A percentile compares a stretch with the other conserved stretches of the same genome.
Conservation (phyloP, 2,113 vertebrate species). For the Scopus umbretta region DNA sequence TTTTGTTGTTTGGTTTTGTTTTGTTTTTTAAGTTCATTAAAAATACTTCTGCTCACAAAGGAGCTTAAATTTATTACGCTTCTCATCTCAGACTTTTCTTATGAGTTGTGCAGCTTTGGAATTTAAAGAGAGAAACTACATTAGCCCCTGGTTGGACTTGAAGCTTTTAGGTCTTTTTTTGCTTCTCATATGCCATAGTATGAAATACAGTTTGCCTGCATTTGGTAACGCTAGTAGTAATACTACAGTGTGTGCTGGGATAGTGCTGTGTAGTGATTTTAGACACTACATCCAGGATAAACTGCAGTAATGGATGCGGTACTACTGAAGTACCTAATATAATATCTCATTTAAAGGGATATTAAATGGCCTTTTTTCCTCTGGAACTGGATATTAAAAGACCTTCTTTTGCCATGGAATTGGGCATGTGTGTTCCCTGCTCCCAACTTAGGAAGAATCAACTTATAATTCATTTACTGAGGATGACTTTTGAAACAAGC, state of each 20-base stretch:
- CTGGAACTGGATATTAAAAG: background rate
- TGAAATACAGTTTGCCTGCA: background rate
- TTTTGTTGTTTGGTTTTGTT: background rate
- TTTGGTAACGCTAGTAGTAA: background rate
- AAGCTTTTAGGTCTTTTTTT: background rate
- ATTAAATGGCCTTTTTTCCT: background rate
- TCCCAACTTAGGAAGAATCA: background rate
- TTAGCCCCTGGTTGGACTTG: background rate
- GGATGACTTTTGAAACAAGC: background rate
- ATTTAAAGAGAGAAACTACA: background rate
- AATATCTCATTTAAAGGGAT: background rate
- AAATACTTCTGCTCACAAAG: background rate
- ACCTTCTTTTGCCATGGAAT: background rate
- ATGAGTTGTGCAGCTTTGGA: background rate
- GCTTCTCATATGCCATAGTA: background rate
- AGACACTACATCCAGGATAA: background rate
- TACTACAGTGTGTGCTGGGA: background rate
- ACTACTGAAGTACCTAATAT: background rate
- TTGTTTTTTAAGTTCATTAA: background rate
- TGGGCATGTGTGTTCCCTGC: background rate
- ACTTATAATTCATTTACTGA: background rate
- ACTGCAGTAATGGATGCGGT: background rate
- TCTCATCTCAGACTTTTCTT: background rate
- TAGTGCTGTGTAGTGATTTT: background rate
- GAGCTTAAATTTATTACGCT: background rate